Percentiles rank a stretch among this genome's conserved stretches.
phyloP scores from a whole-genome alignment of 2,113 vertebrate species.

The Engraulis encrasicolus region DNA sequence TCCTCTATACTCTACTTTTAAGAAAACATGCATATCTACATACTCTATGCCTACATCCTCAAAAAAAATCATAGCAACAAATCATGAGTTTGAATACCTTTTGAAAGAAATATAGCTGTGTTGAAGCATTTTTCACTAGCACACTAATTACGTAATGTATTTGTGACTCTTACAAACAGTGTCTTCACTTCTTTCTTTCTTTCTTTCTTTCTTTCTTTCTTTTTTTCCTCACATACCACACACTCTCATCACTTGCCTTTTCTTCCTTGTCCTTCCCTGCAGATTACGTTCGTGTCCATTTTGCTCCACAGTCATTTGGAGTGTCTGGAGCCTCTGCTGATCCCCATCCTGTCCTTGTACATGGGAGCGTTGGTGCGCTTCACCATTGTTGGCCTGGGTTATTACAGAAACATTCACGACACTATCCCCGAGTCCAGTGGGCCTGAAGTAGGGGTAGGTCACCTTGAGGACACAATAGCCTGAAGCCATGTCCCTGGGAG shows the following conservation, averaged over 20 bases:
- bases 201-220: background rate
- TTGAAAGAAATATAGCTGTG: too few relatives aligned
- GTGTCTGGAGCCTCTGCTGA: conserved; percentile 91
- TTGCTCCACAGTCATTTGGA: conserved; percentile 95
- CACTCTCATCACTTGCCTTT: background rate
- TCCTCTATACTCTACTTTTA: too few relatives aligned
- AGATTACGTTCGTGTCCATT: conserved; percentile 97
- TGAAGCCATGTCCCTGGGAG: background rate
- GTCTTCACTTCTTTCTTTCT: background rate
- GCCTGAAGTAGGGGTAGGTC: conserved; percentile 88
- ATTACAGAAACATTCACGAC: conserved; percentile 94
- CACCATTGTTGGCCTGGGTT: conserved; percentile 89
- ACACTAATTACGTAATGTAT: too few relatives aligned
- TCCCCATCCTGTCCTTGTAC: conserved; percentile 95
- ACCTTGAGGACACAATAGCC: background rate
- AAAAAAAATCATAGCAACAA: too few relatives aligned
- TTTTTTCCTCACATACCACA: background rate
- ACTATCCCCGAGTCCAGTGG: conserved; percentile 90
- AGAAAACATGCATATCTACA: too few relatives aligned
- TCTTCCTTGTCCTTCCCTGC: conserved; percentile 55
- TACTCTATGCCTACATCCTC: too few relatives aligned
- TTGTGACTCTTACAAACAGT: too few relatives aligned
- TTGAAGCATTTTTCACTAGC: too few relatives aligned
- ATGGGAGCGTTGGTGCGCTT: conserved; percentile 95
- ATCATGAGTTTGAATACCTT: too few relatives aligned